These are phyloP conservation scores for Stenoptilia bipunctidactyla DNA, from an alignment of 2,888 invertebrate species.

Conservation along the genomic window DNA sequence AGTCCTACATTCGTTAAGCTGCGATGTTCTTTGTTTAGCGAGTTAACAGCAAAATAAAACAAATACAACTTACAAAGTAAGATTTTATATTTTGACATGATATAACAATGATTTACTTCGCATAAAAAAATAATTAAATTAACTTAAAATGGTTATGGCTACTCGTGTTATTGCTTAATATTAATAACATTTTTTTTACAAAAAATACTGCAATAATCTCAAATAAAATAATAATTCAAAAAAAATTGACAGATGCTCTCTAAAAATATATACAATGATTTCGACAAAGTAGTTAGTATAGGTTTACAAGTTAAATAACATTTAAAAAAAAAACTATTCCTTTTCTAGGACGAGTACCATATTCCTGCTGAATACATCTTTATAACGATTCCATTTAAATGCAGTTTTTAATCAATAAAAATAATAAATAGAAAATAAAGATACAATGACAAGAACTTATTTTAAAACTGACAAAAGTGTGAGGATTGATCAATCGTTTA, in stretches of 20 bases:
- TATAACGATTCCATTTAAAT: slow-evolving; percentile 3
- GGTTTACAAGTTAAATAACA: neutral
- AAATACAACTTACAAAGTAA: slow-evolving; percentile 39
- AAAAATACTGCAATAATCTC: slow-evolving; percentile 50
- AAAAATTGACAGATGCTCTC: slow-evolving; percentile 17
- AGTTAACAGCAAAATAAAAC: too few species aligned
- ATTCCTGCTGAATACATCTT: slow-evolving; percentile 1
- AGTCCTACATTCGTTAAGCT: too few species aligned
- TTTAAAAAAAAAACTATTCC: neutral
- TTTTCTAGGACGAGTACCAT: neutral
- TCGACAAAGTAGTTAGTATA: neutral
- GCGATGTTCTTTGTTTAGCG: too few species aligned
- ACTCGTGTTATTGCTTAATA: slow-evolving; percentile 31
- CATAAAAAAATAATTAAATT: slow-evolving; percentile 29
- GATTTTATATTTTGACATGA: slow-evolving; percentile 60
- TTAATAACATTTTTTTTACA: slow-evolving; percentile 26
- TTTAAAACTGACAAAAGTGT: too few species aligned
- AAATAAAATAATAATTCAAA: slow-evolving; percentile 17
- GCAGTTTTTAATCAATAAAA: slow-evolving; percentile 4
- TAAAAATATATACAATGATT: slow-evolving; percentile 18
- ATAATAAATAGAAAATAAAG: slow-evolving; percentile 5
- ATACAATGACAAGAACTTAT: neutral
- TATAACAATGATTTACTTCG: slow-evolving; percentile 65
- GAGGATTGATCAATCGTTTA: too few species aligned
- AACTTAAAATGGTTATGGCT: slow-evolving; percentile 55